Evolutionary conservation across 2,113 vertebrate genomes (phyloP), one percentile per base, ranked within the genome.

Genomic region (Corythaeola cristata): DNA sequence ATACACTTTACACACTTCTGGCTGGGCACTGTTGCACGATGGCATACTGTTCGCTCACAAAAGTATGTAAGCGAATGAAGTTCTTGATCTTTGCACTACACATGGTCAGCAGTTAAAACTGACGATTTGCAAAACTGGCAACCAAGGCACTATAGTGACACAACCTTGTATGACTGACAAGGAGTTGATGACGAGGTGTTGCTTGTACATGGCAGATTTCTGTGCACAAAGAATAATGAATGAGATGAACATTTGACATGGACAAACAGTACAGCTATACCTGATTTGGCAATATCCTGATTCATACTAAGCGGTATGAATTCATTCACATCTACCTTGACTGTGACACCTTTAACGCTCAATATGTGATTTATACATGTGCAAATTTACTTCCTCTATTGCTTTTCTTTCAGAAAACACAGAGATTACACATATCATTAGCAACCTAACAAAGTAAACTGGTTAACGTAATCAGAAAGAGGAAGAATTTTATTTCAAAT

Each of bases 141-240:
- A 71, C 59, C 11, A 71, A 95, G 80, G 68, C 85, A 85, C 90
- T 85, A 67, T 18, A 56, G 8, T 3, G 41, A 20, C 11, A 3
- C 6, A 35, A 4, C 53, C 88, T 71, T 28, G 24, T 77, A 68
- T 15, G 23, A 78, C 59, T 94, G 94, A 96, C 94, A 92, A 96
- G 90, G 89, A 86, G 56, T 56, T 45, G 26, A 80, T 56, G 78
- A 95, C n/a, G 56, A 95, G 76, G 91, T 91, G 33, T 19, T 85
- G 81, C 68, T 8, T 16, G 68, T 85, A 74, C 37, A 24, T 37
- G n/a, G n/a, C n/a, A n/a, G n/a, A n/a, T n/a, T 69, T 55, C 64
- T n/a, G 56, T 84, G 62, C 47, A 93, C 64, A 55, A 92, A 85
- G 92, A 80, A 73, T 67, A 88, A 87, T 16, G 76, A 94, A 69